Percentiles rank a stretch among this genome's conserved stretches.
Conservation (phyloP, 2,888 invertebrate genomes). For the Drosophila anomalata region DNA sequence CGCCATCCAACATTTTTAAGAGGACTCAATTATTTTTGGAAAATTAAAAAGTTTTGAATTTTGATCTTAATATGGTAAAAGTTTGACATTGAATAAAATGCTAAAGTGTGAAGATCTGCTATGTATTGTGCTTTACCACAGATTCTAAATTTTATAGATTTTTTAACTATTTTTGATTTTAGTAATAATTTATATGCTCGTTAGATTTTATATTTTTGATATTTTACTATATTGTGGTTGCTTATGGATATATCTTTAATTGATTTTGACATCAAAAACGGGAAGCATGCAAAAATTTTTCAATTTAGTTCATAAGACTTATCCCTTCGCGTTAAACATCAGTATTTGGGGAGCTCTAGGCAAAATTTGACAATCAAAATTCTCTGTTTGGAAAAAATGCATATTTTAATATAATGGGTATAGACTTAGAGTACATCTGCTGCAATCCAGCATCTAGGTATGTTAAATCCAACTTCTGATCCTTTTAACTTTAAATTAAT, state of each 20-base stretch:
- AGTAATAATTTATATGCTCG: too few relatives aligned
- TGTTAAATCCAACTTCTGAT: background rate
- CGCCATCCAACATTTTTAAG: background rate
- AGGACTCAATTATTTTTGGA: background rate
- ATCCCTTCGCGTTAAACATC: slow-evolving; percentile 31
- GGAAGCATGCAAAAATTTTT: background rate
- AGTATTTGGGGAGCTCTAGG: background rate
- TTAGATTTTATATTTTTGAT: too few relatives aligned
- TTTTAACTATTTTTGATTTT: too few relatives aligned
- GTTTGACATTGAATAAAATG: background rate
- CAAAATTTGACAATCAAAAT: slow-evolving; percentile 36
- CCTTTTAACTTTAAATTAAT: background rate
- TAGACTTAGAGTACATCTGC: slow-evolving; percentile 53
- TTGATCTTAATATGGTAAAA: background rate
- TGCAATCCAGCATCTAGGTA: slow-evolving; percentile 62
- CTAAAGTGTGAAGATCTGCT: background rate
- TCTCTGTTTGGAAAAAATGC: slow-evolving; percentile 44
- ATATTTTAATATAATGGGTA: slow-evolving; percentile 56
- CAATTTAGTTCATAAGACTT: background rate
- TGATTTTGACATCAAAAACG: too few relatives aligned
- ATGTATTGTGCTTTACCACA: too few relatives aligned
- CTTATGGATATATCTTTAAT: too few relatives aligned
- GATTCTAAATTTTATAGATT: too few relatives aligned
- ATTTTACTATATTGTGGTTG: too few relatives aligned
- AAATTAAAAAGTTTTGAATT: background rate